Base-by-base conservation (phyloP, 2,113 vertebrate species). In the Orthonyx spaldingii region DNA sequence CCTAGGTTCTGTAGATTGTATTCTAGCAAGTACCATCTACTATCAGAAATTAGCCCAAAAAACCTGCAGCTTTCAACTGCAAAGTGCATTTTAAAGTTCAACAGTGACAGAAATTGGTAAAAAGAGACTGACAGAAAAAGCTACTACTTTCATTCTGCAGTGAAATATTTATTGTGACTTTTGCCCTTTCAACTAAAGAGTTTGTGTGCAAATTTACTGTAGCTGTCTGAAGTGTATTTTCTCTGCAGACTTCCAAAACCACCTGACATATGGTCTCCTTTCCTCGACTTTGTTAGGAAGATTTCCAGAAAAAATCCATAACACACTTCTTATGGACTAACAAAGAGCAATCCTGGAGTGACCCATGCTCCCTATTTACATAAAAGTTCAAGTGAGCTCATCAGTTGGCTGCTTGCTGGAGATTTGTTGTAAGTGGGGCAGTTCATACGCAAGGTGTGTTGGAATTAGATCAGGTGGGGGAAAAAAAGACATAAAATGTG, bases 51-150 rank as follows among this genome's bases (percentile, higher is more conserved):
- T 37, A 42, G 1, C 11, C 5, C 1, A 4, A 60, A 44, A 33
- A 42, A 9, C 15, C 41, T 28, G 13, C 18, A 94, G 30, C 26
- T 50, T 78, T 88, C 16, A 69, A 15, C 30, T 42, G 8, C 30
- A 69, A 80, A 20, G 32, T 50, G 4, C 65, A 13, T 71, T 87
- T 80, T 88, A 44, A 96, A 90, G 46, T 86, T 92, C 68, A 97
- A 10, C 30, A 89, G 55, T 6, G 27, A n/a, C 11, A 91, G 26
- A 84, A 91, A 89, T 93, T 37, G 33, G 52, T 35, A 74, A 77
- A 96, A 91, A 20, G 9, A 94, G 72, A 81, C 39, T 33, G 32
- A 9, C 19, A 12, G 27, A 39, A 75, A 95, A 92, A 91, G 11
- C 10, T 71, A 60, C 32, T 57, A 4, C 61, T 89, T 77, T 76